A percentile compares a stretch with the other conserved stretches of the same genome.
phyloP scores from a whole-genome alignment of 2,113 vertebrate species.

The Mugil cephalus region DNA sequence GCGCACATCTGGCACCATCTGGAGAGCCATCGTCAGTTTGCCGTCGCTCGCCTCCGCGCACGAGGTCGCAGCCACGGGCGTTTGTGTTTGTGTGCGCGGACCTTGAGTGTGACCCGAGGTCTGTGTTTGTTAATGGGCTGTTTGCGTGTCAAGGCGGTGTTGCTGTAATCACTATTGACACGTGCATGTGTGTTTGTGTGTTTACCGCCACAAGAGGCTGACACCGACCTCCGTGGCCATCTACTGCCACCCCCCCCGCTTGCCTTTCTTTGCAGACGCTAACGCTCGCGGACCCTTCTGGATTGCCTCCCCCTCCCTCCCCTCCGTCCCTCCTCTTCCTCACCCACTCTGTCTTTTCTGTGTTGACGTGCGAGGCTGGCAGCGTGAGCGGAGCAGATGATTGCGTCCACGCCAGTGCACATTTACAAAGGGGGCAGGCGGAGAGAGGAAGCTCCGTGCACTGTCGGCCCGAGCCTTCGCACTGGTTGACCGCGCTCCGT shows the following conservation, averaged over 20 bases:
- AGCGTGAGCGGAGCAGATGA: constrained; percentile 64
- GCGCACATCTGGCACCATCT: constrained; percentile 67
- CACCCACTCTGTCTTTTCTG: constrained; percentile 20
- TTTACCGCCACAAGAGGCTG: constrained; percentile 8
- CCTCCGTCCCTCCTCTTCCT: background rate
- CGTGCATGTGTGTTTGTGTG: constrained; percentile 24
- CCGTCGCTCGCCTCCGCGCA: constrained; percentile 52
- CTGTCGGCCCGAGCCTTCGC: constrained; percentile 49
- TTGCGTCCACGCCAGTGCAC: constrained; percentile 78
- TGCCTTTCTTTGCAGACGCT: constrained; percentile 15
- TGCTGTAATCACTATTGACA: constrained; percentile 35
- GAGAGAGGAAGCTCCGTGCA: constrained; percentile 50
- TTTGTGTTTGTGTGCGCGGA: constrained; percentile 34
- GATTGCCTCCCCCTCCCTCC: background rate
- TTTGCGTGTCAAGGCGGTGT: constrained; percentile 37
- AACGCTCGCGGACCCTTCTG: constrained; percentile 10
- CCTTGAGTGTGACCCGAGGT: constrained; percentile 53
- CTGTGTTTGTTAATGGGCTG: constrained; percentile 46
- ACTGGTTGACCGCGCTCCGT: constrained; percentile 25
- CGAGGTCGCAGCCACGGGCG: constrained; percentile 6
- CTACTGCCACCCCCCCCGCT: constrained; percentile 10
- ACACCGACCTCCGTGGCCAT: constrained; percentile 9
- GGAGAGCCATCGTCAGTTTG: constrained; percentile 65
- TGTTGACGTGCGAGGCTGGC: constrained; percentile 48
- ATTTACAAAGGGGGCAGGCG: constrained; percentile 75